phyloP scores from a whole-genome alignment of 2,888 invertebrate genomes.

The Hyppa rectilinea region DNA sequence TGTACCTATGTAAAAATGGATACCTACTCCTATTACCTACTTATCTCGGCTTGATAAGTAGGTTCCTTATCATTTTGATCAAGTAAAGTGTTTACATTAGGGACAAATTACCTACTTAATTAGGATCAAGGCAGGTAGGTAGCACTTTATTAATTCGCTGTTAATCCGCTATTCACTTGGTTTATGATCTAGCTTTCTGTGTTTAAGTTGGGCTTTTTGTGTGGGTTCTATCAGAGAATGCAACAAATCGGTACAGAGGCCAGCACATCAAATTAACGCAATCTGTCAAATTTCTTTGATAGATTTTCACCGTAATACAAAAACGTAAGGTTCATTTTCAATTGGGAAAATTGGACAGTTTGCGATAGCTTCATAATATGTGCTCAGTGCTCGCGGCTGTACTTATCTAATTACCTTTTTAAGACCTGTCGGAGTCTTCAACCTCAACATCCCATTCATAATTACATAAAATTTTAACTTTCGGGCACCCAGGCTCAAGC shows the following conservation, averaged over 20 bases:
- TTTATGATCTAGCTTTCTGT: background rate
- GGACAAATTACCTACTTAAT: background rate
- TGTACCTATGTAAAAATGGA: no score
- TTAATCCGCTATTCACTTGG: background rate
- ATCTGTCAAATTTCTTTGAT: no score
- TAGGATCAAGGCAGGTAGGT: slow-evolving; percentile 16
- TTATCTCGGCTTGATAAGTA: slow-evolving; percentile 1
- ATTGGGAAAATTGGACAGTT: no score
- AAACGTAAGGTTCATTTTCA: no score
- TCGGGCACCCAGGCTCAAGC: background rate
- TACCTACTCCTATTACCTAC: background rate
- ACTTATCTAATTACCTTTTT: background rate
- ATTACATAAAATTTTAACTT: background rate
- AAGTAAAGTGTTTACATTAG: background rate
- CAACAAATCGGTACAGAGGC: background rate
- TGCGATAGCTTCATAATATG: no score
- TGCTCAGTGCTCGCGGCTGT: no score
- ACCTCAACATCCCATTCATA: background rate
- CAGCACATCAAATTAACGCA: no score
- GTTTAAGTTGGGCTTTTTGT: background rate
- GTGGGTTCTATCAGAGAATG: background rate
- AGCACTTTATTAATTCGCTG: background rate
- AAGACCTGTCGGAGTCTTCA: background rate
- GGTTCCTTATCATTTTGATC: slow-evolving; percentile 11
- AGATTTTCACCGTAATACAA: no score